phyloP scores from a whole-genome alignment of 2,888 invertebrate species.

The Bellardia pandia region DNA sequence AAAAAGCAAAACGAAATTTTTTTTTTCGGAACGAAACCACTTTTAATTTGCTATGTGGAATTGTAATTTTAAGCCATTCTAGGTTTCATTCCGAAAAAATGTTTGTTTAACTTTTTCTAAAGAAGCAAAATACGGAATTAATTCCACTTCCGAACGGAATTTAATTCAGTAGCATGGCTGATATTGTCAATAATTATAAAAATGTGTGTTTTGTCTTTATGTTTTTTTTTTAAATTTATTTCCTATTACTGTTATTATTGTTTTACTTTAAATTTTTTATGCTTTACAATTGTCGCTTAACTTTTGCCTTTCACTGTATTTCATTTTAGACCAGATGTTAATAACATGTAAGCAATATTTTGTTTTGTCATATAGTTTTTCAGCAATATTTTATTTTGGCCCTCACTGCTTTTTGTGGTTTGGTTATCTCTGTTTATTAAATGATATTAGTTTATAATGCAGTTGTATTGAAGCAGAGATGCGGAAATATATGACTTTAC shows the following conservation, averaged over 20 bases:
- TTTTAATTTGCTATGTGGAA: too few species aligned
- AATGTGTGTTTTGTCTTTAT: too few species aligned
- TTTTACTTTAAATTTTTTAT: not conserved
- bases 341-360: not conserved
- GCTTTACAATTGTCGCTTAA: not conserved
- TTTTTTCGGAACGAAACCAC: too few species aligned
- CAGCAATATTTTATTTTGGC: slow-evolving; percentile 33
- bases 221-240: too few species aligned
- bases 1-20: too few species aligned
- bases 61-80: too few species aligned
- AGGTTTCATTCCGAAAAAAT: too few species aligned
- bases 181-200: too few species aligned
- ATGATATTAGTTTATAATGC: slow-evolving; percentile 47
- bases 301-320: not conserved
- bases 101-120: too few species aligned
- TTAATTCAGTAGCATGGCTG: too few species aligned
- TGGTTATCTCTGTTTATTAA: slow-evolving; percentile 53
- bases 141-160: too few species aligned
- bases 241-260: not conserved
- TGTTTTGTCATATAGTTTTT: not conserved
- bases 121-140: too few species aligned
- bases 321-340: not conserved
- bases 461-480: slow-evolving; percentile 53
- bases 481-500: slow-evolving; percentile 65
- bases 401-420: not conserved